phyloP scores from a whole-genome alignment of 2,113 vertebrate genomes.

The Dicentrarchus labrax region DNA sequence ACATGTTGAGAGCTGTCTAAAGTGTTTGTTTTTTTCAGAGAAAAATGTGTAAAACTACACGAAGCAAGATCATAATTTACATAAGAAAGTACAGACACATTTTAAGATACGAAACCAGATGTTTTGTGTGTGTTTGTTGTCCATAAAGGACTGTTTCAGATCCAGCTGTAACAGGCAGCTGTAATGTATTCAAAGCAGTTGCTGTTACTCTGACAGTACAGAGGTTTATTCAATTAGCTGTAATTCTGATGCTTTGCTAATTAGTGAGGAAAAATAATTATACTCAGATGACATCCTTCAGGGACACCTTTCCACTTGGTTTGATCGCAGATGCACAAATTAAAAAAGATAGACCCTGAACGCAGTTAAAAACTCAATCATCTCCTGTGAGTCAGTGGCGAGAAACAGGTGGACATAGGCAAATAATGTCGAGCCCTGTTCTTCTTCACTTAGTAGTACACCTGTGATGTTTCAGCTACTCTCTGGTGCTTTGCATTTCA shows the following conservation, averaged over 20 bases:
- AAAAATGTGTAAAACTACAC: too few species aligned
- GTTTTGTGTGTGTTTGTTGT: background rate
- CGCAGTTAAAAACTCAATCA: slow-evolving; percentile 29
- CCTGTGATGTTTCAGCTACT: background rate
- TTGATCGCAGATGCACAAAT: slow-evolving; percentile 48
- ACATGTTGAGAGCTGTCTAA: background rate
- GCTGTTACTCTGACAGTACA: background rate
- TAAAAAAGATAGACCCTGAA: slow-evolving; percentile 20
- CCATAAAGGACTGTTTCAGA: background rate
- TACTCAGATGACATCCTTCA: slow-evolving; percentile 22
- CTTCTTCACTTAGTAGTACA: background rate
- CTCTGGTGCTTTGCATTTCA: background rate
- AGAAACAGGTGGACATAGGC: slow-evolving; percentile 17
- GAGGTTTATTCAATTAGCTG: slow-evolving; percentile 60
- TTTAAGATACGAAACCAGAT: slow-evolving; percentile 15
- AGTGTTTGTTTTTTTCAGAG: background rate
- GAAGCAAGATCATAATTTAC: background rate
- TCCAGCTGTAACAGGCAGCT: slow-evolving; percentile 25
- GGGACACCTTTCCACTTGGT: slow-evolving; percentile 54
- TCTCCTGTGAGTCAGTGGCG: background rate
- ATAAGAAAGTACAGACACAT: slow-evolving; percentile 1
- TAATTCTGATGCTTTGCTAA: slow-evolving; percentile 61
- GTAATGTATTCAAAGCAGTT: slow-evolving; percentile 8
- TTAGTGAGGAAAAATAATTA: slow-evolving; percentile 64
- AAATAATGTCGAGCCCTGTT: background rate